Evolutionary conservation across 2,797 vertebrate genomes (phyloP), one percentile per base, ranked within the genome.

Genomic region (Lepidocolaptes lacrymiger): DNA sequence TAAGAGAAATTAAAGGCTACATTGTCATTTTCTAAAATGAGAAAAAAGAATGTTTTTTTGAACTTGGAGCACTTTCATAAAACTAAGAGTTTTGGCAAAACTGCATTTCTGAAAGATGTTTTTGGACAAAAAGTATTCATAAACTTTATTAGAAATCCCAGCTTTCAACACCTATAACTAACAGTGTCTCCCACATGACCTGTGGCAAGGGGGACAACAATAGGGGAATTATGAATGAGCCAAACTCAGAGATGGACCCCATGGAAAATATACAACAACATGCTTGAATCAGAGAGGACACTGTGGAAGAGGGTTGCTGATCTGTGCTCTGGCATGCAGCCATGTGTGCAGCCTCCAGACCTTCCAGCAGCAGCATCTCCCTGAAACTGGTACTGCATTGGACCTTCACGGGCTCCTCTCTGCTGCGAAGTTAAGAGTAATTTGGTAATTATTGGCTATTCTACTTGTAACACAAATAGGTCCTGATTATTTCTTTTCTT

Each of bases 331-430:
- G 78, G 46, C n/a, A 12, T 9, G 24, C 55, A 82, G 58, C 26
- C 12, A 27, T 6, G 12, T 5, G 14, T 0, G 1, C 10, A 34
- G 43, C 16, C 1, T 1, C 59, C 41, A 0, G 5, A 58, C 13
- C 41, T 49, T 43, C 37, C 44, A 59, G 43, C 52, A 66, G 37
- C 71, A 73, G 9, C 39, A 21, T 14, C 30, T 64, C 14, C n/a
- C 43, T 80, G 68, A 77, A 63, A 44, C 9, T 3, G 17, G 28
- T 34, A 43, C 36, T 0, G 1, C 3, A 0, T 14, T 62, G 43
- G 26, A 14, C 10, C 14, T 82, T 30, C 1, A 0, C 24, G 26
- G 6, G 18, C 32, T 34, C 24, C 27, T 27, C 26, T 49, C 44
- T 71, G 17, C 37, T 16, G 4, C 19, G 52, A 19, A 76, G 11